Evolutionary conservation across 37 sponge, comb jelly and placozoan genomes (phyloP).

Genomic region (Hormiphora californensis): DNA sequence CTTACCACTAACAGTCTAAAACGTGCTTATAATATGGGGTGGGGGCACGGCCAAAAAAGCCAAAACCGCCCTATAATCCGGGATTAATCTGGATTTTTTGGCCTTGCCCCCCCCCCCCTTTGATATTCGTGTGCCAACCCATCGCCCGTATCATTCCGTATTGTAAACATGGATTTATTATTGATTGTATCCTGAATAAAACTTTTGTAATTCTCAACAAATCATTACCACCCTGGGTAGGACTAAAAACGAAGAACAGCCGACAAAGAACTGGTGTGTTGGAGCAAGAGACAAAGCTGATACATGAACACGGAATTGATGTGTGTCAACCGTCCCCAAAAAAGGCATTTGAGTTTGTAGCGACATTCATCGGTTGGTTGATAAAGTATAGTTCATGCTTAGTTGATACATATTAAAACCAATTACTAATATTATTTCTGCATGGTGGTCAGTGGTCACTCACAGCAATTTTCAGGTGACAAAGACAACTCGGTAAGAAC

Average conservation of each 20-base stretch:
- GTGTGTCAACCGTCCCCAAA: slow-evolving; percentile 79
- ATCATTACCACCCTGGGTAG: background rate
- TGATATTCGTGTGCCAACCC: background rate
- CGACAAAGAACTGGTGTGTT: slow-evolving; percentile 28
- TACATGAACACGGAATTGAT: slow-evolving; percentile 70
- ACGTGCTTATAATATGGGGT: no score
- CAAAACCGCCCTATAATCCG: no score
- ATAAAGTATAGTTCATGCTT: no score
- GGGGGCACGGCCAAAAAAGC: no score
- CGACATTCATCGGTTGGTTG: slow-evolving; percentile 69
- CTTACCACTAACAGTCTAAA: no score
- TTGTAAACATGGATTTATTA: no score
- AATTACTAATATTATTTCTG: no score
- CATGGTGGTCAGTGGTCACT: no score
- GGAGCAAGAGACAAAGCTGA: slow-evolving; percentile 56
- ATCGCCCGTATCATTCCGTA: no score
- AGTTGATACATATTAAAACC: no score
- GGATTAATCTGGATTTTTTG: no score
- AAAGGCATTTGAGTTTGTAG: slow-evolving; percentile 72
- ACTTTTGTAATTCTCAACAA: background rate
- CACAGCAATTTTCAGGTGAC: no score
- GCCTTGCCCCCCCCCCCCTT: background rate
- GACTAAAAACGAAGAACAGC: slow-evolving; percentile 42
- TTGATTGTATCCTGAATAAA: background rate
- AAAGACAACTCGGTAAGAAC: slow-evolving; percentile 58